Percentiles rank a stretch among this genome's conserved stretches.
phyloP scores from a whole-genome alignment of 1,140 invertebrate species.

The Heliconius hewitsoni region DNA sequence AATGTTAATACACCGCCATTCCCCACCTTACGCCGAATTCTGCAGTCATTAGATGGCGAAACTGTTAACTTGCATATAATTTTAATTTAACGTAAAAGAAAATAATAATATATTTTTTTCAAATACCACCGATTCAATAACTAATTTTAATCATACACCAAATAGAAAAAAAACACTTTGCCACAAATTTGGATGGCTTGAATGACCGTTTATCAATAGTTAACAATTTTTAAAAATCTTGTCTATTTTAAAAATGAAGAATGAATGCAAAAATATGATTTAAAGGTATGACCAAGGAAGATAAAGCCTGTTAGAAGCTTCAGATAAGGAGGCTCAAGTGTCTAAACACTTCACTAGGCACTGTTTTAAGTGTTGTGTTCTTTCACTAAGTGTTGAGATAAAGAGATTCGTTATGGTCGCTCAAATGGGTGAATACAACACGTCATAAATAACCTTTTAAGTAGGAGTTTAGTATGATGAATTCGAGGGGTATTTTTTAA shows the following conservation, averaged over 20 bases:
- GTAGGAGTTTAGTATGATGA: background rate
- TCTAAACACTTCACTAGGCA: background rate
- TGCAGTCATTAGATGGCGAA: too few relatives aligned
- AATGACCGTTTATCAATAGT: too few relatives aligned
- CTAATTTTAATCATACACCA: too few relatives aligned
- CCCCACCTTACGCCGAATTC: too few relatives aligned
- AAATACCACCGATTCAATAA: background rate
- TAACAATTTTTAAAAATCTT: too few relatives aligned
- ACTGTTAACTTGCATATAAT: too few relatives aligned
- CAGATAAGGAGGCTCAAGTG: slow-evolving; percentile 6
- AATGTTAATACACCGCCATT: too few relatives aligned
- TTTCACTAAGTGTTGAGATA: background rate
- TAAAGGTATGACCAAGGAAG: background rate
- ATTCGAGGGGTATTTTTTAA: too few relatives aligned
- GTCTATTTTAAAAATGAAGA: background rate
- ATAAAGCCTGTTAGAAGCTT: background rate
- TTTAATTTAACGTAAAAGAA: background rate
- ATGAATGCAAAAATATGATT: background rate
- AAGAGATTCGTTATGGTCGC: background rate
- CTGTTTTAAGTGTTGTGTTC: background rate
- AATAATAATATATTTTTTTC: too few relatives aligned
- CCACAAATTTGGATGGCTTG: background rate
- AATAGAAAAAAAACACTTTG: background rate
- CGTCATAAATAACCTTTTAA: background rate
- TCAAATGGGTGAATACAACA: background rate